These are phyloP conservation scores for Lagria hirta DNA, from an alignment of 2,888 invertebrate species.

Conservation along the genomic window DNA sequence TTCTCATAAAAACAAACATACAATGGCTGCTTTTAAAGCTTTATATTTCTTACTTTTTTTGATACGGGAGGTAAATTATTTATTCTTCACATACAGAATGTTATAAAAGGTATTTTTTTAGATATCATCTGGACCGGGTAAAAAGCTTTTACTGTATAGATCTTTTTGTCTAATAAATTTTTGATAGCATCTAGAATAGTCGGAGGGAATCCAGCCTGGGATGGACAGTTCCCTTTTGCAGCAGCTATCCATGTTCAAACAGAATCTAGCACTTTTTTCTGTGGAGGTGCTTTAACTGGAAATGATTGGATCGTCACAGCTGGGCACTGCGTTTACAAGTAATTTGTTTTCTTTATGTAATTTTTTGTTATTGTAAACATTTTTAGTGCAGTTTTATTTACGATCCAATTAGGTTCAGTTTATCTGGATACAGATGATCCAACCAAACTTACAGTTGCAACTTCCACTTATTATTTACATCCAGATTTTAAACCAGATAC, in stretches of 20 bases:
- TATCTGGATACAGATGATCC: slow-evolving; percentile 1
- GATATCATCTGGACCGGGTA: too few relatives aligned
- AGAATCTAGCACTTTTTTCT: slow-evolving; percentile 7
- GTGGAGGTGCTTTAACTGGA: slow-evolving; percentile 9
- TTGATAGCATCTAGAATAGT: slow-evolving; percentile 7
- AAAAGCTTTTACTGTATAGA: too few relatives aligned
- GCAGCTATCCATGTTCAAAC: slow-evolving; percentile 11
- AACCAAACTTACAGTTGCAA: background rate
- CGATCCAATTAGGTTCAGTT: slow-evolving; percentile 9
- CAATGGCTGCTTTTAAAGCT: too few relatives aligned
- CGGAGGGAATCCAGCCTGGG: slow-evolving; percentile 7
- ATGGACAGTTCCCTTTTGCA: slow-evolving; percentile 16
- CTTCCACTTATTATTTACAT: slow-evolving; percentile 4
- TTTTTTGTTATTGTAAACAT: background rate
- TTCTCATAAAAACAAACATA: too few relatives aligned
- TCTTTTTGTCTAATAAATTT: background rate
- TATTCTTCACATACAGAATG: too few relatives aligned
- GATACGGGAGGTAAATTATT: too few relatives aligned
- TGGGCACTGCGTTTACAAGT: slow-evolving; percentile 9
- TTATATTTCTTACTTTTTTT: too few relatives aligned
- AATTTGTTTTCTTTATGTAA: slow-evolving; percentile 1
- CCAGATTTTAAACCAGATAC: slow-evolving; percentile 9
- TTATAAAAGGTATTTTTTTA: too few relatives aligned
- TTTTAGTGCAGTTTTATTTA: slow-evolving; percentile 7
- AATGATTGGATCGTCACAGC: slow-evolving; percentile 8